phyloP scores from a whole-genome alignment of 2,888 invertebrate genomes.

The Amiota mariae region DNA sequence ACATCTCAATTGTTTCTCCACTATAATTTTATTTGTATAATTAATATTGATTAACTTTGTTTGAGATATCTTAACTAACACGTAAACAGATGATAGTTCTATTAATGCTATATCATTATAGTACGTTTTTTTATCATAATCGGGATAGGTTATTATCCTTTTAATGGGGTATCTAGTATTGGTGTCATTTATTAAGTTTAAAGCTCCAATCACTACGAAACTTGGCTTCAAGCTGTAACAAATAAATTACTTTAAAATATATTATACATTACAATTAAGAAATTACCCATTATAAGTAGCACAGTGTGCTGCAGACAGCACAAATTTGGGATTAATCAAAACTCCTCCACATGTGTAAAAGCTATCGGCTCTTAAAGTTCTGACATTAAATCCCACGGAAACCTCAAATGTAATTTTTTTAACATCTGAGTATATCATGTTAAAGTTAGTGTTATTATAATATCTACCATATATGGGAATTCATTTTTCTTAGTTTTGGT shows the following conservation, averaged over 20 bases:
- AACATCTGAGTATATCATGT: not conserved
- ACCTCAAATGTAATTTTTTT: not conserved
- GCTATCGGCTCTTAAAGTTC: too few relatives aligned
- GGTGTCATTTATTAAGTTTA: not conserved
- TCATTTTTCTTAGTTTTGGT: conserved; percentile 18
- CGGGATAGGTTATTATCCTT: conserved; percentile 22
- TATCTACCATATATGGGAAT: conserved; percentile 34
- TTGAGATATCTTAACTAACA: not conserved
- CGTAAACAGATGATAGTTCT: not conserved
- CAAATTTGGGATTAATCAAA: conserved; percentile 23
- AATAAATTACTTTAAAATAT: not conserved
- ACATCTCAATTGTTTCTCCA: conserved; percentile 76
- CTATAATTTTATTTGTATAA: not conserved
- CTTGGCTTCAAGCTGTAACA: not conserved
- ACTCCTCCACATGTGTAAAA: conserved; percentile 28
- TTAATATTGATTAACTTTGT: too few relatives aligned
- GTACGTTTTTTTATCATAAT: conserved; percentile 7
- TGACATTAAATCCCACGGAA: conserved; percentile 22
- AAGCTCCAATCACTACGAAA: conserved; percentile 23
- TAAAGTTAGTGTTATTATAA: too few relatives aligned
- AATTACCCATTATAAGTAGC: conserved; percentile 24
- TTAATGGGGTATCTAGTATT: not conserved
- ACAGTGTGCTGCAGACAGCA: conserved; percentile 28
- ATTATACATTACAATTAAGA: not conserved
- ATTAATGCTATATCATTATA: conserved; percentile 33